These are phyloP conservation scores for Noctuana brunneofusca DNA, from an alignment of 2,888 invertebrate genomes.

Conservation along the genomic window DNA sequence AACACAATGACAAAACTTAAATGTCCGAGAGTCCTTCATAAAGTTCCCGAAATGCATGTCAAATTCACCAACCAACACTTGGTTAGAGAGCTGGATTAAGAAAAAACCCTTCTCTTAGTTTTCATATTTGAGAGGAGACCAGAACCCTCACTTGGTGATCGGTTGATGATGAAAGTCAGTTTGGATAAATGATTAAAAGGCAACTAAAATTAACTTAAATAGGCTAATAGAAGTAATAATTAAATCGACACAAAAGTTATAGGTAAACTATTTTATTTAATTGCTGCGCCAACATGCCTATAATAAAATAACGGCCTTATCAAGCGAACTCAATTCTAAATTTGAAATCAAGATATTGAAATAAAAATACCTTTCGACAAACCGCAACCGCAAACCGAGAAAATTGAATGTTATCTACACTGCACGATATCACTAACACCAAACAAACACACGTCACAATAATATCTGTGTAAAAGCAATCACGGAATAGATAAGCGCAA, in stretches of 20 bases:
- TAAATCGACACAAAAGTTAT: background rate
- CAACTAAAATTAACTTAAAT: background rate
- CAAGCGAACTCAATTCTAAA: conserved; percentile 10
- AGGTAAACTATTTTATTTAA: background rate
- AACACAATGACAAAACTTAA: too few species aligned
- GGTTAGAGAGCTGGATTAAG: too few species aligned
- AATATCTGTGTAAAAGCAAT: conserved; percentile 44
- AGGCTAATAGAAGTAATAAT: background rate
- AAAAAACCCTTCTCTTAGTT: too few species aligned
- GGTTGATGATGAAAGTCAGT: too few species aligned
- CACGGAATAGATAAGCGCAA: conserved; percentile 35
- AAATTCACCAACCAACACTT: too few species aligned
- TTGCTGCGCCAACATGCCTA: background rate
- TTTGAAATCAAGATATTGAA: conserved; percentile 36
- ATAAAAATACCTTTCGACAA: conserved; percentile 53
- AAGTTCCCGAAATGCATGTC: too few species aligned
- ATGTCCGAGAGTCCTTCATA: too few species aligned
- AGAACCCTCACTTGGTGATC: too few species aligned
- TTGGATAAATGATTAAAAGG: too few species aligned
- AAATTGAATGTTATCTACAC: conserved; percentile 62
- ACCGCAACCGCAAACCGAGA: conserved; percentile 65
- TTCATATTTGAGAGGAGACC: too few species aligned
- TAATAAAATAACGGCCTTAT: background rate
- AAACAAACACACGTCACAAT: conserved; percentile 64
- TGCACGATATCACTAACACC: conserved; percentile 63